These are phyloP conservation scores for Zosterops hypoxanthus DNA, from an alignment of 2,113 vertebrate genomes.

Conservation along the genomic window DNA sequence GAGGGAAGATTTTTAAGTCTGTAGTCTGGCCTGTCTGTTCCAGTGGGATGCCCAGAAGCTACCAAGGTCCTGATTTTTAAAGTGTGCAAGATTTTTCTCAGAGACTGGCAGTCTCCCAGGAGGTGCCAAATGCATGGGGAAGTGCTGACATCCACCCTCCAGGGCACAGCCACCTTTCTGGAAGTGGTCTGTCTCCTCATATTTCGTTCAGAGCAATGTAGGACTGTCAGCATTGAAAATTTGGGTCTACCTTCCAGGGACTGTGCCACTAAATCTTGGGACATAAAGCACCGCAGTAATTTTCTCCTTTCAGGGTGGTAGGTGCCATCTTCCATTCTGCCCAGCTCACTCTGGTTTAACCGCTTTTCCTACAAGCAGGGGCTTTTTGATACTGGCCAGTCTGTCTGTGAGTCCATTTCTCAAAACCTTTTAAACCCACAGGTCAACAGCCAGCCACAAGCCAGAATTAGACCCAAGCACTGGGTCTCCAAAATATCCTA, in stretches of 20 bases:
- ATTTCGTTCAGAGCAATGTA: not conserved
- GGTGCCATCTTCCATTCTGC: not conserved
- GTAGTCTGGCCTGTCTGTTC: not conserved
- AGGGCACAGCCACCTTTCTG: not conserved
- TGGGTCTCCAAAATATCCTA: not conserved
- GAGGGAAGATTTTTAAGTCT: not conserved
- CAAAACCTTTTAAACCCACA: not conserved
- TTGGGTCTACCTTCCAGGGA: not conserved
- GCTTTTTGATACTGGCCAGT: not conserved
- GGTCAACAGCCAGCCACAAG: not conserved
- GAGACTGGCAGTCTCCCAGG: conserved; percentile 7
- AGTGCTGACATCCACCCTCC: not conserved
- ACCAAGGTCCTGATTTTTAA: not conserved
- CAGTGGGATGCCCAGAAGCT: not conserved
- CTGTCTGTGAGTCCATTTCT: not conserved
- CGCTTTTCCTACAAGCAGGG: not conserved
- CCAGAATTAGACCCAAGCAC: not conserved
- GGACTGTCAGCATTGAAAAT: not conserved
- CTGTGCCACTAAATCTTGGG: not conserved
- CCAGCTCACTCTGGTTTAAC: not conserved
- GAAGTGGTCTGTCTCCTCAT: fast-evolving
- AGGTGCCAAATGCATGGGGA: not conserved
- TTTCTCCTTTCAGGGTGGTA: not conserved
- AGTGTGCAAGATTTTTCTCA: not conserved
- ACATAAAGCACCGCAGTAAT: not conserved